Evolutionary conservation across 2,888 invertebrate species (phyloP).

Genomic region (Calliscelio sp.): DNA sequence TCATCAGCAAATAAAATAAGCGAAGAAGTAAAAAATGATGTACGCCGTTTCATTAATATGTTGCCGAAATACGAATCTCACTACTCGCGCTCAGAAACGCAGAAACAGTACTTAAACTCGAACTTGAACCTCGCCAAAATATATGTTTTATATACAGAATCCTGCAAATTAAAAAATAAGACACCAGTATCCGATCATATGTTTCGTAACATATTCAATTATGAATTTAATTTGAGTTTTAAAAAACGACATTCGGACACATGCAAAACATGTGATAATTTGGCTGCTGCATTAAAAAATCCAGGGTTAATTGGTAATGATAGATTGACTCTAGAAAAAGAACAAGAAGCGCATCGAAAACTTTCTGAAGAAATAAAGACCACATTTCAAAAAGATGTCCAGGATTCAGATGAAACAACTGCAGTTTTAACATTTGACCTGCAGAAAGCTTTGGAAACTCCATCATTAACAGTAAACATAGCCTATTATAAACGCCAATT

Average conservation of each 20-base stretch:
- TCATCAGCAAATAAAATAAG: neutral
- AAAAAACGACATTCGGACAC: no score
- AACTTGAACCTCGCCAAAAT: slow-evolving; percentile 2
- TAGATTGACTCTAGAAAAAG: no score
- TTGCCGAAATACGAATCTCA: slow-evolving; percentile 40
- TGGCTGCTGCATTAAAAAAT: no score
- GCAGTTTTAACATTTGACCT: slow-evolving; percentile 31
- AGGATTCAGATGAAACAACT: neutral
- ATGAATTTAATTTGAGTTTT: slow-evolving; percentile 23
- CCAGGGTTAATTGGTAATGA: no score
- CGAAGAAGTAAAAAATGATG: neutral
- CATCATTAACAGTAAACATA: neutral
- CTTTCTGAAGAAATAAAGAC: no score
- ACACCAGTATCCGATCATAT: slow-evolving; percentile 19
- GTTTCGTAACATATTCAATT: slow-evolving; percentile 41
- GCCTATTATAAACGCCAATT: slow-evolving; percentile 29
- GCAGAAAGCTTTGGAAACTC: slow-evolving; percentile 40
- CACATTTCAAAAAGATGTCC: no score
- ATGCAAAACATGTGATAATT: no score
- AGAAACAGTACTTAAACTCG: no score
- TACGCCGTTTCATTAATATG: slow-evolving; percentile 30
- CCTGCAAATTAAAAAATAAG: slow-evolving; percentile 18
- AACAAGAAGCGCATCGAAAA: no score
- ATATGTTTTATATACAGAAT: slow-evolving; percentile 12
- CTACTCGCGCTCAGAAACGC: slow-evolving; percentile 27